A percentile compares a stretch with the other conserved stretches of the same genome.
phyloP scores from a whole-genome alignment of 2,113 vertebrate species.

The Electrona antarctica region DNA sequence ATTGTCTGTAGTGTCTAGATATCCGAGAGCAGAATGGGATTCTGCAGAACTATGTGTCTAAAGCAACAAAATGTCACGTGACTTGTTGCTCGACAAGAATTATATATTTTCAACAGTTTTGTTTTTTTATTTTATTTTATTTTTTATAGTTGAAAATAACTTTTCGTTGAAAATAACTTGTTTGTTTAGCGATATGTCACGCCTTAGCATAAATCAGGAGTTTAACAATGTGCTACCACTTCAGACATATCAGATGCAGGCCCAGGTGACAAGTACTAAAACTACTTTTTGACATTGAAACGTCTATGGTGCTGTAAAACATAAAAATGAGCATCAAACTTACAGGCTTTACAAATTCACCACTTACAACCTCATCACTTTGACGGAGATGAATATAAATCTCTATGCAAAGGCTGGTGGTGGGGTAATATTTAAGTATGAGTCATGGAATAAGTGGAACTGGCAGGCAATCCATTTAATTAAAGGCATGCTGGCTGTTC shows the following conservation, averaged over 20 bases:
- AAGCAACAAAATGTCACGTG: too few species aligned
- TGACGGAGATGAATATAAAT: constrained; percentile 40
- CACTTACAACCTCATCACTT: background rate
- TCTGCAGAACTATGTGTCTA: too few species aligned
- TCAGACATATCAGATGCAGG: background rate
- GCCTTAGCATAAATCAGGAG: constrained; percentile 21
- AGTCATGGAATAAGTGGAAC: constrained; percentile 59
- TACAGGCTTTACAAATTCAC: constrained; percentile 5
- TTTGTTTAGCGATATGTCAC: constrained; percentile 6
- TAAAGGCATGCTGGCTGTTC: constrained; percentile 47
- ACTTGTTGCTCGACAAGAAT: too few species aligned
- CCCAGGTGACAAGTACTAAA: constrained; percentile 21
- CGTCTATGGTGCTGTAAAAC: constrained; percentile 44
- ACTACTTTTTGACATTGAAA: constrained; percentile 35
- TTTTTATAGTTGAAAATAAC: too few species aligned
- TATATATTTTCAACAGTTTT: too few species aligned
- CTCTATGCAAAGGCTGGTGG: constrained; percentile 34
- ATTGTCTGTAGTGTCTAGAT: constrained; percentile 12
- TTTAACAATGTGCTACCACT: background rate
- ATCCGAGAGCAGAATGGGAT: constrained; percentile 35
- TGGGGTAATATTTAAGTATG: constrained; percentile 52
- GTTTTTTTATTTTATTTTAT: too few species aligned
- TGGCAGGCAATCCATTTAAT: constrained; percentile 51
- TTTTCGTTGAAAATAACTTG: background rate
- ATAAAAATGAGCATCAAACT: constrained; percentile 51